Percentiles rank a stretch among this genome's conserved stretches.
phyloP scores from a whole-genome alignment of 1,140 invertebrate species.

The Drosophila asahinai region DNA sequence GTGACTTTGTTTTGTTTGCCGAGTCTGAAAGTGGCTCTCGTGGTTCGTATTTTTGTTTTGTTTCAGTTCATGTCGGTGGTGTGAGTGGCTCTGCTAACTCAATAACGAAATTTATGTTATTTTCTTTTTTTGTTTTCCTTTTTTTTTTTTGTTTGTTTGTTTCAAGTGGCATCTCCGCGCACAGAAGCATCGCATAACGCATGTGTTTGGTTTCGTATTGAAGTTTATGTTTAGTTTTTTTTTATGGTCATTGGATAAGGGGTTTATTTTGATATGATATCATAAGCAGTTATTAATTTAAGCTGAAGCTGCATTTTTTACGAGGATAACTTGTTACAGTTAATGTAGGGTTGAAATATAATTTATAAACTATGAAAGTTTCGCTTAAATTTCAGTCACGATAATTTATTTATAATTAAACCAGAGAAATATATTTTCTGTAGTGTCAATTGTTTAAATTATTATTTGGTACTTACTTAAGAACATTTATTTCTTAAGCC shows the following conservation, averaged over 20 bases:
- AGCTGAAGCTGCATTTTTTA: not conserved
- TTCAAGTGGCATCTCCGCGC: constrained; percentile 55
- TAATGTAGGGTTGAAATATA: not conserved
- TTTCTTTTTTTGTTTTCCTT: constrained; percentile 26
- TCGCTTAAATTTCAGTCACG: no score
- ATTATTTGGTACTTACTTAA: not conserved
- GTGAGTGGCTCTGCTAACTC: constrained; percentile 50
- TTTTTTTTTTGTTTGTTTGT: constrained; percentile 20
- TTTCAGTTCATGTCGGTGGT: constrained; percentile 28
- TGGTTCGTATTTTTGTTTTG: constrained; percentile 42
- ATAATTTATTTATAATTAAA: not conserved
- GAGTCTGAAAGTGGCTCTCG: constrained; percentile 47
- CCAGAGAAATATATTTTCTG: not conserved
- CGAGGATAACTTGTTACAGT: not conserved
- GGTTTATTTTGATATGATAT: constrained; percentile 4
- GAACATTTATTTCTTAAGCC: not conserved
- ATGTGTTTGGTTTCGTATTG: constrained; percentile 36
- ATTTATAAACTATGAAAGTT: not conserved
- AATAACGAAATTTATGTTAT: constrained; percentile 75
- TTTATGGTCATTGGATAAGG: constrained; percentile 6
- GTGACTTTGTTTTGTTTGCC: constrained; percentile 46
- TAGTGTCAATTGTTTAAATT: not conserved
- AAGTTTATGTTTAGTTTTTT: constrained; percentile 22
- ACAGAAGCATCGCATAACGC: constrained; percentile 37
- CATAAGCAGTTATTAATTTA: not conserved